Evolutionary conservation across 1,140 invertebrate genomes (phyloP).

Genomic region (Zaprionus inermis): DNA sequence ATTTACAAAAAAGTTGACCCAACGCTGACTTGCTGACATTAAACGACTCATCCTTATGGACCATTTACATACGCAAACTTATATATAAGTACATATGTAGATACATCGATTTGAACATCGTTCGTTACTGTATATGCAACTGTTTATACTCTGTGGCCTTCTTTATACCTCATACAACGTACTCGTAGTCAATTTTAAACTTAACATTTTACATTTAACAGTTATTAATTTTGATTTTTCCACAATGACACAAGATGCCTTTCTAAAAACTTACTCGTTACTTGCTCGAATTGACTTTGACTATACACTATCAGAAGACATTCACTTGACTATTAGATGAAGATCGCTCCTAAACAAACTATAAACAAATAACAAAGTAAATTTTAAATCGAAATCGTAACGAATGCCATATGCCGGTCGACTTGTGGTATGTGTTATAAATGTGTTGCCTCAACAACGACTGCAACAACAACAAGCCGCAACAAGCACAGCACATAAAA

Average conservation of each 20-base stretch:
- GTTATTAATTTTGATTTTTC: slow-evolving; percentile 23
- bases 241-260: slow-evolving; percentile 70
- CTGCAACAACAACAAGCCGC: slow-evolving; percentile 31
- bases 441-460: slow-evolving; percentile 29
- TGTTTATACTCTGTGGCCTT: slow-evolving; percentile 79
- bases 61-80: slow-evolving; percentile 59
- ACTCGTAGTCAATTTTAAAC: slow-evolving; percentile 79
- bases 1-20: slow-evolving; percentile 55
- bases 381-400: slow-evolving; percentile 20
- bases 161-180: slow-evolving; percentile 82
- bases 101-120: slow-evolving; percentile 11
- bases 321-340: slow-evolving; percentile 26
- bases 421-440: slow-evolving; percentile 63
- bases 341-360: slow-evolving; percentile 20
- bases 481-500: slow-evolving; percentile 46
- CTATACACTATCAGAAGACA: slow-evolving; percentile 42
- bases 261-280: slow-evolving; percentile 57
- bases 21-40: slow-evolving; percentile 72
- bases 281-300: slow-evolving; percentile 58
- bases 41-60: slow-evolving; percentile 69
- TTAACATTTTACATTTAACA: slow-evolving; percentile 17
- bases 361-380: slow-evolving; percentile 24
- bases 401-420: slow-evolving; percentile 47
- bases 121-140: slow-evolving; percentile 26
- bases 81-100: slow-evolving; percentile 43